Percentiles rank a stretch among this genome's conserved stretches.
These are phyloP conservation scores for Drosophila sulfurigaster DNA, from an alignment of 1,140 invertebrate genomes.

Conservation along the genomic window DNA sequence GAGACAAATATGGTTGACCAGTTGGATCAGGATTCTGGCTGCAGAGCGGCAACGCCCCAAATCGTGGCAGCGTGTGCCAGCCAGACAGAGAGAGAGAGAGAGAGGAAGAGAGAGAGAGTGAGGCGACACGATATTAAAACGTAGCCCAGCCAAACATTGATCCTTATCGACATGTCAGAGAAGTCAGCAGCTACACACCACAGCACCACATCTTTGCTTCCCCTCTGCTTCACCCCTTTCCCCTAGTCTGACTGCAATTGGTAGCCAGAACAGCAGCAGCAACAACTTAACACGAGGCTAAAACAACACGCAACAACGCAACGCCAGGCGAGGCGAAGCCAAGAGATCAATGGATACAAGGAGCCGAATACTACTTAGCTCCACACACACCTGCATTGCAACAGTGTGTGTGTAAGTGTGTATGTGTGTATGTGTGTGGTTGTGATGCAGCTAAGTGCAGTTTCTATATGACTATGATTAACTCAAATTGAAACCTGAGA, in stretches of 20 bases:
- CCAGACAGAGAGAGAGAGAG: slow-evolving; percentile 10
- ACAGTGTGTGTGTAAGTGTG: not conserved
- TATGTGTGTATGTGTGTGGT: slow-evolving; percentile 1
- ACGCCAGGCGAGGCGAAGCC: slow-evolving; percentile 17
- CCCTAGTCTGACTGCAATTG: slow-evolving; percentile 53
- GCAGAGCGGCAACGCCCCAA: slow-evolving; percentile 64
- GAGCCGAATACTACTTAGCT: not conserved
- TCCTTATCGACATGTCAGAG: slow-evolving; percentile 75
- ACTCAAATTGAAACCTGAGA: not conserved
- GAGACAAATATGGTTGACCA: slow-evolving; percentile 30
- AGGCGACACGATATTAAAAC: slow-evolving; percentile 65
- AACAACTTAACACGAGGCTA: slow-evolving; percentile 76
- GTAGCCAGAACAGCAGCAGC: slow-evolving; percentile 70
- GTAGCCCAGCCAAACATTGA: slow-evolving; percentile 75
- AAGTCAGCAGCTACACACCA: slow-evolving; percentile 34
- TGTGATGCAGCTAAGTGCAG: not conserved
- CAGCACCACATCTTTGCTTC: not conserved
- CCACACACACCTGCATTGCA: not conserved
- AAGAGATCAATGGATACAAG: slow-evolving; percentile 23
- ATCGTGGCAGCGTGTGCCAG: slow-evolving; percentile 67
- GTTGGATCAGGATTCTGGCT: slow-evolving; percentile 18
- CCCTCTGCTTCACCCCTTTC: slow-evolving; percentile 15
- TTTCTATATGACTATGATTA: not conserved
- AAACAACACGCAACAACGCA: slow-evolving; percentile 40
- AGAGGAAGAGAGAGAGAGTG: not conserved